Evolutionary conservation across 1,140 invertebrate genomes (phyloP), one percentile per base, ranked within the genome.

Genomic region (Tetraneura akinire): DNA sequence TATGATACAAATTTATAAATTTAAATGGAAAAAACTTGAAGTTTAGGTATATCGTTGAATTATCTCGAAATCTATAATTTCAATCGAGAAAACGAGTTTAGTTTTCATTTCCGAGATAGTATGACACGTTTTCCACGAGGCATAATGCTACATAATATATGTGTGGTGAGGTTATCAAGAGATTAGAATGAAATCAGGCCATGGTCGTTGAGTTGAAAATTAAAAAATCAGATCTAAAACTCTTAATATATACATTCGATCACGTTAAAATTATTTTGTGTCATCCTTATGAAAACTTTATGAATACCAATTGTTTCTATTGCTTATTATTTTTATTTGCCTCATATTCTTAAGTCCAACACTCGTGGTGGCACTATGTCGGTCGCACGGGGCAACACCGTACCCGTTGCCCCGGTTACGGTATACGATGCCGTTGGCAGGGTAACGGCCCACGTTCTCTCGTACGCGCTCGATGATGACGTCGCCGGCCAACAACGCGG

Each of bases 401-500:
- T 78, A 60, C 13, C 37, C 74, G 74, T 78, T 78, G 74, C 53
- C 74, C 55, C 53, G 74, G 74, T 78, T 60, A 78, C 74, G 55
- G 74, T 78, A 78, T 78, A 78, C 55, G 74, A 78, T 78, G 74
- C 74, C 74, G 74, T 78, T 78, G 74, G 51, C 74, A 57, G 37
- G 74, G 74, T 60, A 78, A 78, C 74, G 74, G 74, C 74, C 74
- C 74, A 78, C 74, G 74, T 78, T 78, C 74, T 78, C 74, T 78
- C 53, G 53, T 55, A 78, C 74, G 74, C 74, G 74, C 51, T 60
- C 53, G 51, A 60, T 60, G 53, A 78, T 78, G 74, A 62, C 53
- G 74, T 60, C 74, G 74, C 53, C 55, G 74, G 53, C 74, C 53
- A 45, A 60, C 23, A 62, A 78, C 21, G 53, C 74, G 74, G 53